Conservation (phyloP, 1,140 invertebrate species). For the Maniola jurtina region DNA sequence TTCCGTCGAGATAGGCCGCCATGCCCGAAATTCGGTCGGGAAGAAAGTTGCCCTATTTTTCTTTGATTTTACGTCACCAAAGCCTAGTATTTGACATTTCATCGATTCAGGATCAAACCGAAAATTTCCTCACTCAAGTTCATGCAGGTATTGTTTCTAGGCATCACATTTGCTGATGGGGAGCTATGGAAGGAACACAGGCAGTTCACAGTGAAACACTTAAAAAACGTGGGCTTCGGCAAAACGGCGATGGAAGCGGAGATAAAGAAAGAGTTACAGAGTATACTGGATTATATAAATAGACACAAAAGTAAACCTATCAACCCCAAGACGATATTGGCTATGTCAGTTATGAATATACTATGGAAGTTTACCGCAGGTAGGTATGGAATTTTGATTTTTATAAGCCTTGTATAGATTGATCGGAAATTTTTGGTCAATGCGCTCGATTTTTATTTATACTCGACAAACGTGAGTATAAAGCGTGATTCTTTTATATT, state of each 20-base stretch:
- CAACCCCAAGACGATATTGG: constrained; percentile 73
- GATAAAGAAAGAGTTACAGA: constrained; percentile 83
- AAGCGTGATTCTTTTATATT: not conserved
- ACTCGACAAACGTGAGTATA: no score
- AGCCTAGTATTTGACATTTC: no score
- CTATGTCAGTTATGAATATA: constrained; percentile 85
- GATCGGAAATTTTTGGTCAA: no score
- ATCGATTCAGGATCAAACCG: no score
- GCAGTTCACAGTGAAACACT: constrained; percentile 84
- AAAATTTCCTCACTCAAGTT: no score
- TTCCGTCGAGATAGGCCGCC: no score
- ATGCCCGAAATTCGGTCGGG: no score
- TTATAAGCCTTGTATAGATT: no score
- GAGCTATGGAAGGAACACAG: constrained; percentile 87
- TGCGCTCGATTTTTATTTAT: no score
- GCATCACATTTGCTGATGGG: constrained; percentile 89
- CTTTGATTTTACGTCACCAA: no score
- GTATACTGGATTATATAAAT: constrained; percentile 76
- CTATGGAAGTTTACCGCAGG: constrained; percentile 87
- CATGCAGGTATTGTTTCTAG: constrained; percentile 42
- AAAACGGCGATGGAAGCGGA: constrained; percentile 85
- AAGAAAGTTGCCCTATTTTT: no score
- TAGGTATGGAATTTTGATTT: constrained; percentile 37
- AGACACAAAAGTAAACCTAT: constrained; percentile 58
- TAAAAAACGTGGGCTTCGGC: constrained; percentile 88